Base-by-base conservation (phyloP, 2,888 invertebrate genomes). In the Bhutanitis thaidina region DNA sequence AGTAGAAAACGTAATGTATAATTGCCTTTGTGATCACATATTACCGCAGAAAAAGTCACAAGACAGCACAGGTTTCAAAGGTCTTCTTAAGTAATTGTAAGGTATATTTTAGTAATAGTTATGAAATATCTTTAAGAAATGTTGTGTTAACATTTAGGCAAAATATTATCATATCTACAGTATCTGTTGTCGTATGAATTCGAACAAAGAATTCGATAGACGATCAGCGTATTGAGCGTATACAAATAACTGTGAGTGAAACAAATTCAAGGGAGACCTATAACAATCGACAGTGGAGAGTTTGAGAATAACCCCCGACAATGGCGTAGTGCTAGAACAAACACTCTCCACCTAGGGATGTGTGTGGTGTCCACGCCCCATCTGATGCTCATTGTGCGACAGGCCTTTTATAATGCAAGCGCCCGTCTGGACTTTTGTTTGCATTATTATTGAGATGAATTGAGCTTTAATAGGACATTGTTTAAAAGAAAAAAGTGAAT, bases 391-490 rank as follows among this genome's bases (percentile, higher is more conserved):
- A 52, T 51, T 45, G 51, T 45, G 27, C 45, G 40, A 49, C 15
- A 14, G 45, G 46, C 27, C 34, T 14, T 52, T 34, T 47, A 47
- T 52, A 47, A 52, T 52, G 52, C 34, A 52, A 9, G 36, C 32
- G 27, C 4, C 27, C 43, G 52, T 52, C 52, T 52, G 52, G 52
- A 47, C 47, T 14, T 36, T 16, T 52, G 52, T 52, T 47, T 52
- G 52, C 47, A 47, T 25, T 12, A 43, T 47, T 37, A 52, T 52
- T 52, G 52, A 47, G 27, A 38, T 47, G 40, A 36, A 46, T 46
- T 45, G 30, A 46, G 20, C 3, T 25, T 51, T 45, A 14, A 46
- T 46, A 29, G 27, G 46, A 39, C 37, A 46, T 43, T 38, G 52
- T 52, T 37, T 35, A 35, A 41, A 32, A 20, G 43, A 14, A 2